phyloP scores from a whole-genome alignment of 2,797 vertebrate genomes.

The Telmatherina bonti region DNA sequence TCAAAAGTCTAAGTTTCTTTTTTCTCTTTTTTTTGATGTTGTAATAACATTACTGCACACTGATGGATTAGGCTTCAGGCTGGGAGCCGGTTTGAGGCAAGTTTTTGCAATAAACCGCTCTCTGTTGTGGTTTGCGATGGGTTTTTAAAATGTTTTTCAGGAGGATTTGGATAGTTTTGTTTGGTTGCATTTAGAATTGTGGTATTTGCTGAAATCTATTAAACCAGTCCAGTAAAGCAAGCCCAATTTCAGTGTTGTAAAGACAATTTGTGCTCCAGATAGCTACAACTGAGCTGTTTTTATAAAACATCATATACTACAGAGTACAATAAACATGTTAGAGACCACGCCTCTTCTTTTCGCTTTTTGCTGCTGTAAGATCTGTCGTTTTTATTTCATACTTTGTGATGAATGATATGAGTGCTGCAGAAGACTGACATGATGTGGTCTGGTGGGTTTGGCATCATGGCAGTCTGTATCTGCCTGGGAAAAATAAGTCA shows the following conservation, averaged over 20 bases:
- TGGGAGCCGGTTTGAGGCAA: slow-evolving; percentile 47
- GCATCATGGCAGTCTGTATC: slow-evolving; percentile 25
- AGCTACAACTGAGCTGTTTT: slow-evolving; percentile 30
- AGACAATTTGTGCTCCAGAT: slow-evolving; percentile 33
- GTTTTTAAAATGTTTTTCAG: slow-evolving; percentile 19
- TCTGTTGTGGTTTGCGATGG: slow-evolving; percentile 65
- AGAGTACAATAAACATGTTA: slow-evolving; percentile 8
- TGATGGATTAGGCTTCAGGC: slow-evolving; percentile 59
- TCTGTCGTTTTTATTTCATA: slow-evolving; percentile 2
- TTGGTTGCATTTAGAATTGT: slow-evolving; percentile 35
- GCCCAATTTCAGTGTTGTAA: slow-evolving; percentile 40
- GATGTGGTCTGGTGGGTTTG: slow-evolving; percentile 22
- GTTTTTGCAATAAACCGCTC: slow-evolving; percentile 59
- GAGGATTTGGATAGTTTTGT: slow-evolving; percentile 43
- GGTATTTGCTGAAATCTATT: slow-evolving; percentile 37
- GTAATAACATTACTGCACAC: slow-evolving; percentile 67
- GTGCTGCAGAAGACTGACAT: slow-evolving; percentile 7
- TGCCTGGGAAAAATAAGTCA: slow-evolving; percentile 24
- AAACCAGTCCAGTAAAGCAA: slow-evolving; percentile 39
- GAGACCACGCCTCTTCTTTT: background rate
- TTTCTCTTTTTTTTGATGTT: slow-evolving; percentile 74
- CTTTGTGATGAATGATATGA: slow-evolving; percentile 46
- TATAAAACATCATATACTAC: slow-evolving; percentile 16
- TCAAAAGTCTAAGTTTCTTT: slow-evolving; percentile 73
- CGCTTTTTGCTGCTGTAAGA: background rate